phyloP scores from a whole-genome alignment of 2,888 invertebrate species.

The Dynastes grantii region DNA sequence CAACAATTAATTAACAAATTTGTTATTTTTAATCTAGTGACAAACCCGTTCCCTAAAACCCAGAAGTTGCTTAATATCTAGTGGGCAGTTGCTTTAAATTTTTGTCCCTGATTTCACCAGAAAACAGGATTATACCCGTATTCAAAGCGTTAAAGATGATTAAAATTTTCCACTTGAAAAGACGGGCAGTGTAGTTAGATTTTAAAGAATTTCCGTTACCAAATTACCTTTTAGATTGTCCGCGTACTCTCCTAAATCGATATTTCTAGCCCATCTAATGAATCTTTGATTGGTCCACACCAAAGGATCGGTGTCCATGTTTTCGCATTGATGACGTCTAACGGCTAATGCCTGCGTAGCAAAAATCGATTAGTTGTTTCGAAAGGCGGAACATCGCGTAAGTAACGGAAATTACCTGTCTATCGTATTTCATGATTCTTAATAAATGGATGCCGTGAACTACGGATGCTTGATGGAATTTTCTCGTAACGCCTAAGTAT shows the following conservation, averaged over 20 bases:
- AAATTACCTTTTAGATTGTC: conserved; percentile 88
- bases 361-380: neutral
- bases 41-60: too few relatives aligned
- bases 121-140: too few relatives aligned
- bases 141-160: neutral
- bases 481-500: conserved; percentile 91
- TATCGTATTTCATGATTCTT: conserved; percentile 92
- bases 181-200: too few relatives aligned
- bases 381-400: neutral
- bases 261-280: conserved; percentile 93
- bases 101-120: too few relatives aligned
- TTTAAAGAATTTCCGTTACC: too few relatives aligned
- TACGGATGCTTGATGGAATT: conserved; percentile 95
- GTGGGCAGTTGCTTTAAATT: too few relatives aligned
- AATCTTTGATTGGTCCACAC: conserved; percentile 98
- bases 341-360: conserved; percentile 83
- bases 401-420: conserved; percentile 76
- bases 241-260: conserved; percentile 94
- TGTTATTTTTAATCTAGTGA: too few relatives aligned
- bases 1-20: too few relatives aligned
- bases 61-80: too few relatives aligned
- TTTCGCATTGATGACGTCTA: conserved; percentile 90
- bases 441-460: conserved; percentile 94
- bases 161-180: neutral
- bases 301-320: conserved; percentile 90